Evolutionary conservation across 2,797 vertebrate genomes (phyloP), one percentile per base, ranked within the genome.

Genomic region (Gila robusta): DNA sequence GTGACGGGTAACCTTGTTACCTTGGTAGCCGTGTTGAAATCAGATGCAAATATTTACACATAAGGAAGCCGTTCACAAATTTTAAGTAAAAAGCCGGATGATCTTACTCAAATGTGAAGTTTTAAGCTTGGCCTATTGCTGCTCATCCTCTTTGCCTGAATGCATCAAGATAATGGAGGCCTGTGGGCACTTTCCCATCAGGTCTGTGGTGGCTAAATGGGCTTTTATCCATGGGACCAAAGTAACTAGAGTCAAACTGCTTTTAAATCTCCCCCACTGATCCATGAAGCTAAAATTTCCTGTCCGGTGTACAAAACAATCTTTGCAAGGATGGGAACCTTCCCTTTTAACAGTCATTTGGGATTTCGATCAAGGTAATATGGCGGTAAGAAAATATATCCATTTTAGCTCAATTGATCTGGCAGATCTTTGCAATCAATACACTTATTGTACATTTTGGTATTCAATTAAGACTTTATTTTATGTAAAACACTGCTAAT

Each of bases 181-280:
- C 19, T 26, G 52, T 74, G 56, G 70, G 74, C 70, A 64, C 67
- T 85, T 83, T 80, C 54, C 32, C n/a, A 74, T 67, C 10, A 78
- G 10, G 47, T 82, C 70, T 77, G 8, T 56, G 37, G 8, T 47
- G 37, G 32, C 26, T 83, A 77, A 87, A 83, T 83, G 62, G 54
- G 76, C 66, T 89, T 89, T 88, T 82, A 88, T 84, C 73, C 37
- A 81, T 67, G 56, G 54, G 44, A 56, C 81, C 49, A 66, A 66
- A 35, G 23, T 84, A 81, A 80, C 62, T 59, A 84, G 73, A 71
- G 39, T 85, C 52, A 80, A 89, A 70, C 35, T 66, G 86, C 76
- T 89, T 87, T 88, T 84, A 87, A 82, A 84, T 70, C 62, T 73
- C 64, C 56, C 84, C 54, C 9, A 67, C 23, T 64, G 54, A 81